A percentile compares a stretch with the other conserved stretches of the same genome.
These are phyloP conservation scores for Pterobdella sp. DNA, from an alignment of 2,888 invertebrate genomes.

Conservation along the genomic window DNA sequence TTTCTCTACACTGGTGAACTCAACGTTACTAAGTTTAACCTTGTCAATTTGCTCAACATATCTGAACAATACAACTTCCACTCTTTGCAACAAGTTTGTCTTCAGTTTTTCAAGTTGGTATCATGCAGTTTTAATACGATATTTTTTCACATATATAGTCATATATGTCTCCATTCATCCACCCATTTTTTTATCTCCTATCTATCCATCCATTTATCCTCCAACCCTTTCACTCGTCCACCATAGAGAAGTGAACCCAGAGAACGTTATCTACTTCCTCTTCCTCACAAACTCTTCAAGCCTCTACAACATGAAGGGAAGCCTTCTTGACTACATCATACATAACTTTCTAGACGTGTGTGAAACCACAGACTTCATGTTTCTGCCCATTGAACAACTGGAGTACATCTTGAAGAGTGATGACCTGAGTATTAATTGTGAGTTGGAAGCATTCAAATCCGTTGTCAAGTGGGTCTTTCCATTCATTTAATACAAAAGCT, in stretches of 20 bases:
- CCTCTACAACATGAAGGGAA: constrained; percentile 7
- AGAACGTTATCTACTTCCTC: constrained; percentile 26
- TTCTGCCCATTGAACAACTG: constrained; percentile 15
- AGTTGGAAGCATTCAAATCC: constrained; percentile 25
- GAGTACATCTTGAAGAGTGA: not conserved
- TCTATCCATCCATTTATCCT: not conserved
- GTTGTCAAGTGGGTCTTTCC: constrained; percentile 14
- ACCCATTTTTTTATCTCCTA: not conserved
- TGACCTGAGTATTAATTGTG: constrained; percentile 5
- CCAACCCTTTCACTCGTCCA: not conserved
- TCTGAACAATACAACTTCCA: constrained; percentile 25
- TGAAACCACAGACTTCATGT: constrained; percentile 25
- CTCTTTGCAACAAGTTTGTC: constrained; percentile 9
- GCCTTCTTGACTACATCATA: constrained; percentile 17
- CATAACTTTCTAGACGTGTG: constrained; percentile 19
- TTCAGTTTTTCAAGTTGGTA: constrained; percentile 25
- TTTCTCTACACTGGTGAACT: constrained; percentile 25
- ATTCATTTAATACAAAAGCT: not conserved
- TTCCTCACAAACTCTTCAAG: constrained; percentile 18
- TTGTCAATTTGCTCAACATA: constrained; percentile 24
- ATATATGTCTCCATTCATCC: too few relatives aligned
- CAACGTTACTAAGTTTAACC: constrained; percentile 22
- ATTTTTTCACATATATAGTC: too few relatives aligned
- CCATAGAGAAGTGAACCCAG: constrained; percentile 22
- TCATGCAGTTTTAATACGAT: too few relatives aligned